Conservation (phyloP, 2,888 invertebrate genomes). For the Chrysodeixis includens region DNA sequence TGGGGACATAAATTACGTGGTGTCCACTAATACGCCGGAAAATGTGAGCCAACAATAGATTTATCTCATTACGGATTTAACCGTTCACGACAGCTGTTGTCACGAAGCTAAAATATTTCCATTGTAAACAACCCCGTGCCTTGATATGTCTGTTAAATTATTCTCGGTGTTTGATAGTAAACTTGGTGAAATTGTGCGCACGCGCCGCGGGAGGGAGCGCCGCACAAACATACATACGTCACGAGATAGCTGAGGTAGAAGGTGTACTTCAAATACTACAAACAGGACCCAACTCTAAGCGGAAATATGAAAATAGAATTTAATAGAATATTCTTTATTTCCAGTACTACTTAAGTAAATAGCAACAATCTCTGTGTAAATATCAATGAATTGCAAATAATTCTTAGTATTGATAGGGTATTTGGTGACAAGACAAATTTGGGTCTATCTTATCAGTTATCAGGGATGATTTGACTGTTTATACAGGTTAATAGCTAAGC, state of each 20-base stretch:
- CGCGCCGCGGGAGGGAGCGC: conserved; percentile 65
- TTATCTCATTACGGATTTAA: conserved; percentile 76
- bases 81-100: conserved; percentile 72
- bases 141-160: conserved; percentile 72
- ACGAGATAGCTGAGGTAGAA: conserved; percentile 24
- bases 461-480: neutral
- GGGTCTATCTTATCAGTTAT: neutral
- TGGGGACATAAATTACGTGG: conserved; percentile 31
- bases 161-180: conserved; percentile 68
- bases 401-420: neutral
- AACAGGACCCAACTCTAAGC: too few relatives aligned
- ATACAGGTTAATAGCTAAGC: neutral
- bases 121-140: conserved; percentile 69
- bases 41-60: conserved; percentile 56
- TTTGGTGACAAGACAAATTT: neutral
- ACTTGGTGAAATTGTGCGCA: conserved; percentile 66
- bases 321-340: too few relatives aligned
- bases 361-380: neutral
- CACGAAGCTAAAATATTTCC: conserved; percentile 71
- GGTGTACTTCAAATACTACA: neutral
- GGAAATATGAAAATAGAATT: too few relatives aligned
- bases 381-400: neutral
- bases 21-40: conserved; percentile 48
- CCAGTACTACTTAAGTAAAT: too few relatives aligned
- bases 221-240: conserved; percentile 17